phyloP scores from a whole-genome alignment of 2,888 invertebrate species.

The Pocota personata region DNA sequence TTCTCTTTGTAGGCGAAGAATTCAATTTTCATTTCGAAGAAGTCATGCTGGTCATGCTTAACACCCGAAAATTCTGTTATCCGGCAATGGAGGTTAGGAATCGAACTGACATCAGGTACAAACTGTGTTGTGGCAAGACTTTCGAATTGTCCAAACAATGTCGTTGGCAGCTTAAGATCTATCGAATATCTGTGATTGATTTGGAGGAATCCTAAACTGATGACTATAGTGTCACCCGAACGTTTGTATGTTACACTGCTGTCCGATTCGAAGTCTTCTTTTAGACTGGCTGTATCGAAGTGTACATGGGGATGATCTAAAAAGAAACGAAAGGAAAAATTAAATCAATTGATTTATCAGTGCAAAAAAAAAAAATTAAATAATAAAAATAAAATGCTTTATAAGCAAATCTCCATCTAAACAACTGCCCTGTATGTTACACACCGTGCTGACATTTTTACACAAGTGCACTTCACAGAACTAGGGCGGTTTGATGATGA shows the following conservation, averaged over 20 bases:
- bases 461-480: constrained; percentile 5
- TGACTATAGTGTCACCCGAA: constrained; percentile 81
- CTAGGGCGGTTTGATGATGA: constrained; percentile 22
- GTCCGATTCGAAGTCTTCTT: constrained; percentile 81
- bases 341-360: not conserved
- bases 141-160: constrained; percentile 78
- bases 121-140: constrained; percentile 76
- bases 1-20: constrained; percentile 83
- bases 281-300: constrained; percentile 80
- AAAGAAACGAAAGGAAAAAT: constrained; percentile 34
- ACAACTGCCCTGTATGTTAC: constrained; percentile 2
- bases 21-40: constrained; percentile 82
- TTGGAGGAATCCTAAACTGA: constrained; percentile 82
- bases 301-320: constrained; percentile 82
- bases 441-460: not conserved
- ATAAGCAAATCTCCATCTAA: not conserved
- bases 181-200: constrained; percentile 82
- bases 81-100: constrained; percentile 82
- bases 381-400: not conserved
- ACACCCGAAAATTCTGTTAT: constrained; percentile 81
- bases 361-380: not conserved
- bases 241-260: constrained; percentile 82
- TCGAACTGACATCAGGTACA: constrained; percentile 79
- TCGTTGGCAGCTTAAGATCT: constrained; percentile 80
- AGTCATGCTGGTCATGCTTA: constrained; percentile 80